Conservation (phyloP, 2,797 vertebrate genomes). For the Peromyscus eremicus region DNA sequence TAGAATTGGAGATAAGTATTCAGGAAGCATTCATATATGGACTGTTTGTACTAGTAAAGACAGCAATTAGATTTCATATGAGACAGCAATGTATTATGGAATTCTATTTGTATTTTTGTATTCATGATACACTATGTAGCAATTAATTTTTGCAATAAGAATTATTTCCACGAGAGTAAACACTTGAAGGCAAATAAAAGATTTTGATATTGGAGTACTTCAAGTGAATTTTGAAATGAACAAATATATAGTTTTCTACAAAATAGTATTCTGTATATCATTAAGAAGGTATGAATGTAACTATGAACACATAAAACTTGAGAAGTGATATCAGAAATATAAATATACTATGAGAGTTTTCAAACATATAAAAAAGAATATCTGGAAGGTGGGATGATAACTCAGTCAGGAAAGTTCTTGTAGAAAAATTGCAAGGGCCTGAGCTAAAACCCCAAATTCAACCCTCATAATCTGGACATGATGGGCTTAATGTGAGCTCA, state of each 20-base stretch:
- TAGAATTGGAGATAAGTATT: neutral
- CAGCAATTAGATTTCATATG: neutral
- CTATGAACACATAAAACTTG: neutral
- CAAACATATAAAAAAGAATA: conserved; percentile 65
- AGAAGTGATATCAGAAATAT: conserved; percentile 3
- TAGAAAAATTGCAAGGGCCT: neutral
- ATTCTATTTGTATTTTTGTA: neutral
- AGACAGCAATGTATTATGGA: neutral
- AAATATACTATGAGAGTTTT: neutral
- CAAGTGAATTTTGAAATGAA: neutral
- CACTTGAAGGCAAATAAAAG: conserved; percentile 9
- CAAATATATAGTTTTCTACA: neutral
- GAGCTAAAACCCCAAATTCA: neutral
- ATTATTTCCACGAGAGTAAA: neutral
- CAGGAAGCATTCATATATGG: no score
- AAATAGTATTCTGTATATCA: conserved; percentile 47
- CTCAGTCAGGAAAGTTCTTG: neutral
- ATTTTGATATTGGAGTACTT: neutral
- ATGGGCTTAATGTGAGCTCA: neutral
- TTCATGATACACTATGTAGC: neutral
- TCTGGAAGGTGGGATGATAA: neutral
- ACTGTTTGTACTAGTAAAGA: neutral
- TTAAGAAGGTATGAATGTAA: conserved; percentile 23
- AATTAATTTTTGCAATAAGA: neutral
- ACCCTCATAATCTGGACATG: neutral